Evolutionary conservation across 2,113 vertebrate genomes (phyloP).

Genomic region (Lycaon pictus): DNA sequence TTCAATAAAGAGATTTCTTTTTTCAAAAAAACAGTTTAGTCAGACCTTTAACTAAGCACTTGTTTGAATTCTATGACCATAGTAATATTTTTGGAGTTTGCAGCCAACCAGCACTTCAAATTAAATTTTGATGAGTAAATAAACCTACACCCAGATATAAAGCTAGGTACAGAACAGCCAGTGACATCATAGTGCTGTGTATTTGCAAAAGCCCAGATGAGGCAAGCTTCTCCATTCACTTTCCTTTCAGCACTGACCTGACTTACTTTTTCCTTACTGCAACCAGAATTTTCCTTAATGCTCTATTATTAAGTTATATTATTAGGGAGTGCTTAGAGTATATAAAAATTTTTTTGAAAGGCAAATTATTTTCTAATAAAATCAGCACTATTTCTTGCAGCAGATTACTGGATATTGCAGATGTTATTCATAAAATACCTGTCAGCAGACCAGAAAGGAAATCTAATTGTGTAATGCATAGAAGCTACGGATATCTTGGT

Average conservation of each 20-base stretch:
- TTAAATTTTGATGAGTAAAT: slow-evolving; percentile 43
- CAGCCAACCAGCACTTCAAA: neutral
- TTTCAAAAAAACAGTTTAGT: neutral
- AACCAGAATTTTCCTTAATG: slow-evolving; percentile 44
- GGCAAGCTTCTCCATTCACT: neutral
- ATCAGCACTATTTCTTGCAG: slow-evolving; percentile 70
- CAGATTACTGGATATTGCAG: slow-evolving; percentile 58
- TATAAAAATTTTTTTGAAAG: slow-evolving; percentile 63
- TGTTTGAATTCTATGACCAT: neutral
- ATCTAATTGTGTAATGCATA: slow-evolving; percentile 57
- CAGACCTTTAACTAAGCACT: neutral
- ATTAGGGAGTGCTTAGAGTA: slow-evolving; percentile 49
- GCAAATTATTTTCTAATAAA: slow-evolving; percentile 76
- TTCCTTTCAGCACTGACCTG: neutral
- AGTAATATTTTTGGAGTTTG: neutral
- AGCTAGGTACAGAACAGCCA: neutral
- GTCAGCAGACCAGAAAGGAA: slow-evolving; percentile 55
- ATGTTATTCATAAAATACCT: slow-evolving; percentile 71
- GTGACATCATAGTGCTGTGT: neutral
- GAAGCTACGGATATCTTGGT: slow-evolving; percentile 8
- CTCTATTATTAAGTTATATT: slow-evolving; percentile 54
- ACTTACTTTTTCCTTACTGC: slow-evolving; percentile 28
- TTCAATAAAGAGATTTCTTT: neutral
- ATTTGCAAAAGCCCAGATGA: neutral
- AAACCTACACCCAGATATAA: neutral